Percentiles rank a stretch among this genome's conserved stretches.
phyloP scores from a whole-genome alignment of 2,797 vertebrate genomes.

The Clarias laeviceps region DNA sequence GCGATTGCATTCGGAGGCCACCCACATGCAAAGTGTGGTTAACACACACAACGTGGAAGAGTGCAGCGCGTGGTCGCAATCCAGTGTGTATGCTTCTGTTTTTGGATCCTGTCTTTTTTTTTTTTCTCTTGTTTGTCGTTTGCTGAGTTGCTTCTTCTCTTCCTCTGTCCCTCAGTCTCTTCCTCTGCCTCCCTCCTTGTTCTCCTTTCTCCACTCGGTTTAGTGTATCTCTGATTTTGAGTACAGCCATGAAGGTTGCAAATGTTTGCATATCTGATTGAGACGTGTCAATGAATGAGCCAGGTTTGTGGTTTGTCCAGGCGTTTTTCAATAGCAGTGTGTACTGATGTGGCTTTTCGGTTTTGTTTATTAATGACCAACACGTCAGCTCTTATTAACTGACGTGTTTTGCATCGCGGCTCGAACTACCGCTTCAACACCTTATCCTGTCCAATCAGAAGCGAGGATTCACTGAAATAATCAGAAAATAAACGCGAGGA shows the following conservation, averaged over 20 bases:
- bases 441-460: background rate
- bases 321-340: background rate
- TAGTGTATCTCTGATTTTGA: background rate
- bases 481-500: too few species aligned
- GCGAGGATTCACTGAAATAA: background rate
- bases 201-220: background rate
- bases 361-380: too few species aligned
- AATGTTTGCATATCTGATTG: background rate
- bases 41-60: background rate
- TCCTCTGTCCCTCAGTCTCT: background rate
- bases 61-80: slow-evolving; percentile 1
- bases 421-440: background rate
- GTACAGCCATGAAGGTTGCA: background rate
- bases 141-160: background rate
- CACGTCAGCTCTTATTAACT: background rate
- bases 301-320: background rate
- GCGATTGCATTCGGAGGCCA: slow-evolving; percentile 15
- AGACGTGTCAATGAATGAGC: background rate
- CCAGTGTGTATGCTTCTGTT: background rate
- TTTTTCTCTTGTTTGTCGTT: background rate
- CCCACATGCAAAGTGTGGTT: slow-evolving; percentile 40
- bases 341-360: background rate
- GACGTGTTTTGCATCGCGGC: background rate
- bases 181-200: background rate
- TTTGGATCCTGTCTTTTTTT: background rate